phyloP scores from a whole-genome alignment of 2,888 invertebrate species.

The Aspidiotus destructor region DNA sequence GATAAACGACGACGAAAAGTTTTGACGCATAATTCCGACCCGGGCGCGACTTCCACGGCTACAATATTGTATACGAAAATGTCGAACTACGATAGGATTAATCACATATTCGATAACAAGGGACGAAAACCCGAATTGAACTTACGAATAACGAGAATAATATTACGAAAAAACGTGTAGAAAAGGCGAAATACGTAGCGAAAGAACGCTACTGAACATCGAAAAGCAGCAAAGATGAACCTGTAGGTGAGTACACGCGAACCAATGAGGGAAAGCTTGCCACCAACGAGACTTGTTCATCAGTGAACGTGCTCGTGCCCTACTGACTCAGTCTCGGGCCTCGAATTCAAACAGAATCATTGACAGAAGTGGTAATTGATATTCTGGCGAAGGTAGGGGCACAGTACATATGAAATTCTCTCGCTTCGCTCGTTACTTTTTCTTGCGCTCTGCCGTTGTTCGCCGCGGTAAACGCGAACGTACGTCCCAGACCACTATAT shows the following conservation, averaged over 20 bases:
- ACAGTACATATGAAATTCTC: constrained; percentile 17
- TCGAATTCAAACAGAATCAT: constrained; percentile 29
- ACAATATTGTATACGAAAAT: too few species aligned
- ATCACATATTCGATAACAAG: too few species aligned
- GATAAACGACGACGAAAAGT: background rate
- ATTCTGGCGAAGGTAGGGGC: constrained; percentile 26
- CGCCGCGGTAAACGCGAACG: too few species aligned
- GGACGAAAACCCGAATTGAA: too few species aligned
- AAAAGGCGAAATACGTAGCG: too few species aligned
- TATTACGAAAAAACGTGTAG: too few species aligned
- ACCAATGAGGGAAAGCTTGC: constrained; percentile 20
- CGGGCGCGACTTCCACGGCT: too few species aligned
- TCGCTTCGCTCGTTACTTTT: background rate
- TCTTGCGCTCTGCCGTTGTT: background rate
- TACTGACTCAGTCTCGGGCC: constrained; percentile 32
- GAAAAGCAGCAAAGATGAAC: constrained; percentile 1
- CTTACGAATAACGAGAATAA: too few species aligned
- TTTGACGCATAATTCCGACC: background rate
- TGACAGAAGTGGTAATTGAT: constrained; percentile 32
- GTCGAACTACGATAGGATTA: too few species aligned
- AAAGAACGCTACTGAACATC: constrained; percentile 3
- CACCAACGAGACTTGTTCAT: constrained; percentile 29
- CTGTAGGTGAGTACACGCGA: background rate
- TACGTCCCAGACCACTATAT: constrained; percentile 20
- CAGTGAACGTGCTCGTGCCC: constrained; percentile 31